Base-by-base conservation (phyloP, 2,888 invertebrate genomes). In the Nomada ferruginata region DNA sequence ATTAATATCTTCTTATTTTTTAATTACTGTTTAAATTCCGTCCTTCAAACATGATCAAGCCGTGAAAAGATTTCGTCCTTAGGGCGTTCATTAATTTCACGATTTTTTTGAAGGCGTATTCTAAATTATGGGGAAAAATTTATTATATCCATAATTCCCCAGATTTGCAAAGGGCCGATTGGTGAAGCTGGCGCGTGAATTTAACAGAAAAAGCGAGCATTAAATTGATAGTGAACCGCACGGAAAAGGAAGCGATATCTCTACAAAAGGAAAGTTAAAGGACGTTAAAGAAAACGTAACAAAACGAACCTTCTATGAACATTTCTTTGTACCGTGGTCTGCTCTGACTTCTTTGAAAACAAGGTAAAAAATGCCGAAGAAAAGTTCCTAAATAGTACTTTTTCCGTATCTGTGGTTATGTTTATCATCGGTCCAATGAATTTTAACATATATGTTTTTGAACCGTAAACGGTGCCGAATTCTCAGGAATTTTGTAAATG, bases 401-500 rank as follows among this genome's bases (percentile, higher is more conserved):
- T 52, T 57, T 11, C 50, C 47, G 1, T 77, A 50, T 52, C 11
- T n/a, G 42, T 50, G 66, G 68, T 79, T 79, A 80, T 79, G 80
- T 80, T 73, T 55, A 18, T 26, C 26, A 18, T 59, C 18, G 36
- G 26, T 57, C 36, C 42, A 50, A 29, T 63, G 66, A n/a, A 68
- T 65, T 79, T 53, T 79, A 73, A 52, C 52, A 68, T 72, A 61
- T 72, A 59, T 73, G 66, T 20, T 80, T 73, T 66, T 23, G 36
- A 72, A 72, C 29, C 18, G 55, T 60, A 57, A 79, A 66, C 52
- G 29, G 66, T 79, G 50, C 61, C 36, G 80, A 52, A 42, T 42
- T 5, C 18, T 53, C 20, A 50, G 60, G 26, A 74, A 65, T 81
- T 76, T 81, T 80, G 82, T 78, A 83, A 82, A 83, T 83, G 83